Percentiles rank a stretch among this genome's conserved stretches.
phyloP scores from a whole-genome alignment of 35 echinoderm and acorn worm genomes.

The Stichopus chloronotus region DNA sequence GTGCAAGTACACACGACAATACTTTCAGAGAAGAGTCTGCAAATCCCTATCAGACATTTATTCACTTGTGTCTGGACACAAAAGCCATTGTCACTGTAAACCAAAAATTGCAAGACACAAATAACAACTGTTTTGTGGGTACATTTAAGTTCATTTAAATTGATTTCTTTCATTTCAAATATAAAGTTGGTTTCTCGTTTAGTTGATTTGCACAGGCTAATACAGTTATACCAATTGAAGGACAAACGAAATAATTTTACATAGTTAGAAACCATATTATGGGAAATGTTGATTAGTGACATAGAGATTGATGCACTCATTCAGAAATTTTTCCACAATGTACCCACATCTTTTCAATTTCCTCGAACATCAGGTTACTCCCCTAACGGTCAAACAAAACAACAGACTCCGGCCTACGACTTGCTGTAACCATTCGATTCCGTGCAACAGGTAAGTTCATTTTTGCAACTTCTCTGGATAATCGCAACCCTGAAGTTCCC shows the following conservation, averaged over 20 bases:
- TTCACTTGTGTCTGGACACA: not conserved
- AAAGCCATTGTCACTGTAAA: not conserved
- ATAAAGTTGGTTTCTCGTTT: not conserved
- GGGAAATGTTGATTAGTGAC: too few relatives aligned
- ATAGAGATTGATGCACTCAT: not conserved
- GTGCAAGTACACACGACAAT: not conserved
- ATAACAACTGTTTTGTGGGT: not conserved
- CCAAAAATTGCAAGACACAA: not conserved
- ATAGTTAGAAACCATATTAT: too few relatives aligned
- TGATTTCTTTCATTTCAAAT: conserved; percentile 5
- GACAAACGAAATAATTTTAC: too few relatives aligned
- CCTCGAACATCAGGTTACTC: conserved; percentile 3
- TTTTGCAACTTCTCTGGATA: conserved; percentile 1
- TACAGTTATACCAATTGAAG: too few relatives aligned
- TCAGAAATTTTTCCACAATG: not conserved
- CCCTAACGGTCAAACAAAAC: not conserved
- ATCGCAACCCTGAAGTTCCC: not conserved
- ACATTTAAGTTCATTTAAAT: not conserved
- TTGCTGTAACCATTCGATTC: conserved; percentile 15
- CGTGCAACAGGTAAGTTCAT: not conserved
- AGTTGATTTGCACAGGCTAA: not conserved
- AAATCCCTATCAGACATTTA: not conserved
- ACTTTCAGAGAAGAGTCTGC: not conserved
- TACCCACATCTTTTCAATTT: not conserved
- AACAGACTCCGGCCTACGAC: not conserved